Evolutionary conservation across 2,113 vertebrate genomes (phyloP).

Genomic region (Gulo gulo): DNA sequence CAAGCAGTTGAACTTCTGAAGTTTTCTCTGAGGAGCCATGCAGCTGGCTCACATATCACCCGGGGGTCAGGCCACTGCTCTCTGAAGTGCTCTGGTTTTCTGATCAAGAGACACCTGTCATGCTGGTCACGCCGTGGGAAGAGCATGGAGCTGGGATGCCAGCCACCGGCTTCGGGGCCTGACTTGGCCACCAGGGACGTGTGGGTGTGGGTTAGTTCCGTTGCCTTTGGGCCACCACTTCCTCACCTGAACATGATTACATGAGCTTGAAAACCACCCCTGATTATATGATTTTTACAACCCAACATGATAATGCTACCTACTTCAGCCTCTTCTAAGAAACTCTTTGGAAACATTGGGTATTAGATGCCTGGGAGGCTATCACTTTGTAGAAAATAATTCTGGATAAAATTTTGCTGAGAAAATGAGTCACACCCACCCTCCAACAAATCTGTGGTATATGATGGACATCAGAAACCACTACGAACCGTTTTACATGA

Average conservation of each 20-base stretch:
- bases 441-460: background rate
- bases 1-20: background rate
- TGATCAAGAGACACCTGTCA: slow-evolving; percentile 52
- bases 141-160: background rate
- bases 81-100: slow-evolving; percentile 51
- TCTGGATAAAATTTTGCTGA: background rate
- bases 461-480: background rate
- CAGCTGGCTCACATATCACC: slow-evolving; percentile 64
- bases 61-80: background rate
- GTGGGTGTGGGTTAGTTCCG: background rate
- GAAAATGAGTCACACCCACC: background rate
- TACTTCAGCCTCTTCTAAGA: background rate
- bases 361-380: background rate
- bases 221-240: background rate
- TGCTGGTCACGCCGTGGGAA: background rate
- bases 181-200: background rate
- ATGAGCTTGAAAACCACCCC: background rate
- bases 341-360: background rate
- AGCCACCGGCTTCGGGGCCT: background rate
- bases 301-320: background rate
- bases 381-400: background rate
- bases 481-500: background rate
- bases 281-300: background rate
- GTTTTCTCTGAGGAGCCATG: slow-evolving; percentile 40
- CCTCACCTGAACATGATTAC: background rate